Evolutionary conservation across 2,888 invertebrate species (phyloP).

Genomic region (Cetonia aurata): DNA sequence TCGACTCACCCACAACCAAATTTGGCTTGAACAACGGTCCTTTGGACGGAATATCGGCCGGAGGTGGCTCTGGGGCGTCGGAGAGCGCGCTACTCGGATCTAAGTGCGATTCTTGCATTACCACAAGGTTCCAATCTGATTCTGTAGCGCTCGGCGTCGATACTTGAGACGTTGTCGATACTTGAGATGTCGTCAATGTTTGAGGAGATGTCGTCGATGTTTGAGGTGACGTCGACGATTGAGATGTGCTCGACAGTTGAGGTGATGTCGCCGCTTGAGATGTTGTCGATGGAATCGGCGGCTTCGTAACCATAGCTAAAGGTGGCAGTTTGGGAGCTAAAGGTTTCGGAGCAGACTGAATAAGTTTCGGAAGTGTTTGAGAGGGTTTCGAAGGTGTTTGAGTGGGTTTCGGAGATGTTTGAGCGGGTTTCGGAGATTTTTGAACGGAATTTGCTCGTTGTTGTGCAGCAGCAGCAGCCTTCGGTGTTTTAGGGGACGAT

Average conservation of each 20-base stretch:
- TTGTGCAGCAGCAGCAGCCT: too few relatives aligned
- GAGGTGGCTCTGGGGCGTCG: constrained; percentile 45
- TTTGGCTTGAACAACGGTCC: constrained; percentile 69
- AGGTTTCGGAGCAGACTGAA: background rate
- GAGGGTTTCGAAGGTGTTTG: too few relatives aligned
- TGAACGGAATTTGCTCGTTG: background rate
- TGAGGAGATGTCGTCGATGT: too few relatives aligned
- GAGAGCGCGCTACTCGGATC: background rate
- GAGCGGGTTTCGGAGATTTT: too few relatives aligned
- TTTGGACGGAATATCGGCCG: constrained; percentile 70
- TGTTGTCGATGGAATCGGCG: background rate
- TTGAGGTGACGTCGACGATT: too few relatives aligned
- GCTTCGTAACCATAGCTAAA: background rate
- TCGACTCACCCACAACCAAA: constrained; percentile 65
- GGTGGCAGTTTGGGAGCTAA: background rate
- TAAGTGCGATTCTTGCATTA: constrained; percentile 29
- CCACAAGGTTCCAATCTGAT: constrained; percentile 27
- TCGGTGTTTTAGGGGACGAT: background rate
- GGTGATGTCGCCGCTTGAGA: background rate
- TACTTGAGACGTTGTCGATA: too few relatives aligned
- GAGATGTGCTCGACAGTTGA: too few relatives aligned
- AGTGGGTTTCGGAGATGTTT: too few relatives aligned
- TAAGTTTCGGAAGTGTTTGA: too few relatives aligned
- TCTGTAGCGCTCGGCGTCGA: background rate
- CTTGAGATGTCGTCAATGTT: background rate